These are phyloP conservation scores for Mythimna loreyi DNA, from an alignment of 2,888 invertebrate species.

Conservation along the genomic window DNA sequence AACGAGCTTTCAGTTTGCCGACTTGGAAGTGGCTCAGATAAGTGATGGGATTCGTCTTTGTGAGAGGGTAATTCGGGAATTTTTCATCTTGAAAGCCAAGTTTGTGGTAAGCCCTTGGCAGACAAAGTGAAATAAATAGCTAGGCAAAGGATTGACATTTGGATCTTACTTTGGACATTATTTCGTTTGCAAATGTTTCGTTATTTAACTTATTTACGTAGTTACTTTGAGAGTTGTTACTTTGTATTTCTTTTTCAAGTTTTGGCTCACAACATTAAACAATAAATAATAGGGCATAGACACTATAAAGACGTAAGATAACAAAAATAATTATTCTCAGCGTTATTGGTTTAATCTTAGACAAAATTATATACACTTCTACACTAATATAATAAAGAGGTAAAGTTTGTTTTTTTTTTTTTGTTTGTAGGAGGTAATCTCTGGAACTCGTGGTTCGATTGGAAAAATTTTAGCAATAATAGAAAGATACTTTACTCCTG, in stretches of 20 bases:
- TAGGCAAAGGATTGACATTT: constrained; percentile 44
- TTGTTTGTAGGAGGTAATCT: too few species aligned
- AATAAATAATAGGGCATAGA: background rate
- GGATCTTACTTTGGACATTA: constrained; percentile 10
- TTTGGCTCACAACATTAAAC: background rate
- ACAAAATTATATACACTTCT: too few species aligned
- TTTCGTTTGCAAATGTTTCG: constrained; percentile 34
- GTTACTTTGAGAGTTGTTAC: constrained; percentile 2
- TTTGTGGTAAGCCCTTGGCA: constrained; percentile 42
- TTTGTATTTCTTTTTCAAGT: background rate
- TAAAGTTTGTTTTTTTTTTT: too few species aligned
- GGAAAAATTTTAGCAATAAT: too few species aligned
- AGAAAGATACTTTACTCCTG: too few species aligned
- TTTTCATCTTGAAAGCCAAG: constrained; percentile 56
- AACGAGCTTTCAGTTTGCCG: constrained; percentile 54
- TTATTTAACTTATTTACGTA: constrained; percentile 16
- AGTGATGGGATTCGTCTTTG: constrained; percentile 54
- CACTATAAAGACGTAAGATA: background rate
- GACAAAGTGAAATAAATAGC: constrained; percentile 56
- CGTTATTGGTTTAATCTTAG: background rate
- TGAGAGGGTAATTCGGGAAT: constrained; percentile 51
- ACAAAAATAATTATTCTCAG: background rate
- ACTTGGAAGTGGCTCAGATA: constrained; percentile 59
- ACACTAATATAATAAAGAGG: too few species aligned
- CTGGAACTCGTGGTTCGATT: too few species aligned